Percentiles rank a stretch among this genome's conserved stretches.
These are phyloP conservation scores for Hetaerina titia DNA, from an alignment of 2,888 invertebrate species.

Conservation along the genomic window DNA sequence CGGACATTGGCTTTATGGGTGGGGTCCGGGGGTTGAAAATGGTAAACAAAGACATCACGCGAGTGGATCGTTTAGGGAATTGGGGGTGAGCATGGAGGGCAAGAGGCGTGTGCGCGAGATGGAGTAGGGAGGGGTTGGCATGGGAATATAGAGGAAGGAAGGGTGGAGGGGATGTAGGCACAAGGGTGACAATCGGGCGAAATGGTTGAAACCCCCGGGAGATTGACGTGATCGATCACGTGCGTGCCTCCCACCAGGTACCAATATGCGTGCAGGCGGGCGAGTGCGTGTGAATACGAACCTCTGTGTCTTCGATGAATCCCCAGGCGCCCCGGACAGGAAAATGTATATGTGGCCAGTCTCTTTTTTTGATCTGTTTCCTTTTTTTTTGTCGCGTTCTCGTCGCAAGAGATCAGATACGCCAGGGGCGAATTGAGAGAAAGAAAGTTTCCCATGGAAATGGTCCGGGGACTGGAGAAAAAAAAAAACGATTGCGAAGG, in stretches of 20 bases:
- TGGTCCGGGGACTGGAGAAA: neutral
- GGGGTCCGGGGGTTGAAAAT: neutral
- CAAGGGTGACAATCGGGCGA: neutral
- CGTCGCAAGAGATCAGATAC: neutral
- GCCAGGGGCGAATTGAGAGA: neutral
- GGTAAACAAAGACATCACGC: slow-evolving; percentile 61
- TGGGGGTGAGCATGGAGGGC: neutral
- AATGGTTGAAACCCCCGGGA: neutral
- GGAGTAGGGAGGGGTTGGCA: neutral
- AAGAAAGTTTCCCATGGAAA: neutral
- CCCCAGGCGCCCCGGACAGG: neutral
- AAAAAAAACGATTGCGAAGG: neutral
- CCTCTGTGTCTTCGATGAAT: neutral
- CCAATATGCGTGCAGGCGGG: neutral
- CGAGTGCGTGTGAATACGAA: neutral
- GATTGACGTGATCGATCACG: slow-evolving; percentile 8
- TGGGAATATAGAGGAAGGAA: neutral
- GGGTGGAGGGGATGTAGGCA: neutral
- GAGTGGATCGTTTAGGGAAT: slow-evolving; percentile 26
- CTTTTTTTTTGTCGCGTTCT: no score
- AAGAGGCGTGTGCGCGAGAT: neutral
- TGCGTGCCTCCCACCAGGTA: neutral
- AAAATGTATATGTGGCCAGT: no score
- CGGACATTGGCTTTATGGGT: neutral
- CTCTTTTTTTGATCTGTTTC: neutral